A percentile compares a stretch with the other conserved stretches of the same genome.
Evolutionary conservation across 2,888 invertebrate genomes (phyloP).

Genomic region (Congeria kusceri): DNA sequence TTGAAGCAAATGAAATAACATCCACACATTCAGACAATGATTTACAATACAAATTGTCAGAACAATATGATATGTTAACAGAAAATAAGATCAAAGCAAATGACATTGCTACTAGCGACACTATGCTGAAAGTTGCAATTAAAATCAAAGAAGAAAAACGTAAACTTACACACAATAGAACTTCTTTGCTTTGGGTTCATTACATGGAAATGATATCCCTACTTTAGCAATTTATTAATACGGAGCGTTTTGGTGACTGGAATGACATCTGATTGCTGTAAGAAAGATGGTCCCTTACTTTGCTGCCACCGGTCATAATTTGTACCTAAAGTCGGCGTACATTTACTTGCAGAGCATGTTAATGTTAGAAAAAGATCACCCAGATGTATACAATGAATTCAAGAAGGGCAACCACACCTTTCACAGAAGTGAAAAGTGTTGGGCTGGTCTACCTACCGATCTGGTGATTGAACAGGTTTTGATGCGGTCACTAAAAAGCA

Average conservation of each 20-base stretch:
- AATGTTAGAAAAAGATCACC: neutral
- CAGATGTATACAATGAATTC: neutral
- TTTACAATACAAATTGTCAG: constrained; percentile 5
- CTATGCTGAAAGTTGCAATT: neutral
- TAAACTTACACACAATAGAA: neutral
- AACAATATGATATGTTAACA: constrained; percentile 6
- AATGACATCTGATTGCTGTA: constrained; percentile 46
- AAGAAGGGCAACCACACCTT: constrained; percentile 7
- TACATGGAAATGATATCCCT: neutral
- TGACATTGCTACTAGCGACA: neutral
- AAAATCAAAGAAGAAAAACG: neutral
- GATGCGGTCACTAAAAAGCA: constrained; percentile 28
- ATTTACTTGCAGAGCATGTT: constrained; percentile 52
- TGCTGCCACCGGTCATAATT: constrained; percentile 64
- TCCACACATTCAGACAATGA: neutral
- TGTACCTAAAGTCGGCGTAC: constrained; percentile 54
- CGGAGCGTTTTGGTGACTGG: neutral
- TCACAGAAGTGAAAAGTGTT: constrained; percentile 6
- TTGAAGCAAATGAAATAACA: constrained; percentile 1
- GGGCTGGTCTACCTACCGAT: constrained; percentile 32
- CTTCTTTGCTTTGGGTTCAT: neutral
- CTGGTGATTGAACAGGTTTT: constrained; percentile 30
- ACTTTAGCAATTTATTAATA: neutral
- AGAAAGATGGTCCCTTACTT: constrained; percentile 58
- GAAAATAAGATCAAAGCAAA: neutral